Conservation (phyloP, 2,888 invertebrate genomes). For the Apotomis turbidana region DNA sequence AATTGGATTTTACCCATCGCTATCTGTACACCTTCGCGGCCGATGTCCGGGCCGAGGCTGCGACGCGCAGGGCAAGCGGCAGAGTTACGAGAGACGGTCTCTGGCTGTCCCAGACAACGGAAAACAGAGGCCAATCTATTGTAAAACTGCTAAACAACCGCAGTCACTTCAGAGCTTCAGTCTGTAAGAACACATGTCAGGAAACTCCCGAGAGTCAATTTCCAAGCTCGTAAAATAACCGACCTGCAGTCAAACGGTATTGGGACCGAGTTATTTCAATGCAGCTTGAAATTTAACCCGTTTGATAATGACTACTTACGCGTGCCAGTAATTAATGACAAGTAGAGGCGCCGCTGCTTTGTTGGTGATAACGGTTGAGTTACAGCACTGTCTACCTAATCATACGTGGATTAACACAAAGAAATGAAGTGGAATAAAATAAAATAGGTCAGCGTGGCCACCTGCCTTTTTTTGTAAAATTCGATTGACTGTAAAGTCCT, state of each 20-base stretch:
- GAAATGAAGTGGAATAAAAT: neutral
- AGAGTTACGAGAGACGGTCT: constrained; percentile 65
- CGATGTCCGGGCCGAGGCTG: constrained; percentile 58
- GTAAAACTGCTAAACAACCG: constrained; percentile 61
- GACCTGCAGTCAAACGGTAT: constrained; percentile 2
- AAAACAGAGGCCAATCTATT: constrained; percentile 68
- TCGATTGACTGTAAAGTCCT: neutral
- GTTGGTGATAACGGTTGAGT: constrained; percentile 4
- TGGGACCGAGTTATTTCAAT: constrained; percentile 30
- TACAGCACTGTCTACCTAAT: constrained; percentile 13
- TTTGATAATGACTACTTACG: constrained; percentile 29
- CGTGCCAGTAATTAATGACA: constrained; percentile 18
- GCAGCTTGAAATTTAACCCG: constrained; percentile 32
- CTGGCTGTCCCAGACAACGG: constrained; percentile 58
- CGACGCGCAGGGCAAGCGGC: constrained; percentile 56
- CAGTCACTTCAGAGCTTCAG: constrained; percentile 49
- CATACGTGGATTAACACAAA: neutral
- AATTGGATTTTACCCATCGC: constrained; percentile 80
- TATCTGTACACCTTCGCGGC: constrained; percentile 69
- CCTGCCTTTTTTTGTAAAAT: neutral
- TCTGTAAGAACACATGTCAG: constrained; percentile 58
- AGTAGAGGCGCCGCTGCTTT: constrained; percentile 7
- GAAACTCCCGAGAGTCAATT: constrained; percentile 45
- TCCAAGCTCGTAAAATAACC: constrained; percentile 1
- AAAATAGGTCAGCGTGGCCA: constrained; percentile 9